These are phyloP conservation scores for Patella vulgata DNA, from an alignment of 1,140 invertebrate species.

Conservation along the genomic window DNA sequence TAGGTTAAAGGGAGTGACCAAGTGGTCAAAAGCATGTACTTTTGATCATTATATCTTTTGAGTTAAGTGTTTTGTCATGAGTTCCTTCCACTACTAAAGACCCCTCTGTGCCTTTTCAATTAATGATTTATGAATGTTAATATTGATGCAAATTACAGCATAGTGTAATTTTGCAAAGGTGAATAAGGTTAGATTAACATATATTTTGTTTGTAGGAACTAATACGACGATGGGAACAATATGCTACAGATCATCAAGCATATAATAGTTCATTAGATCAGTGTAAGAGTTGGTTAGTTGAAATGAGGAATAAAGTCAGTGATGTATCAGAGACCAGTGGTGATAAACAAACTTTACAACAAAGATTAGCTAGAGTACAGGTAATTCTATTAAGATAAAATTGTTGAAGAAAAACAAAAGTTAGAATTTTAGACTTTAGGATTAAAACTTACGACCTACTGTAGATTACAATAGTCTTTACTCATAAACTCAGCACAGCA, in stretches of 20 bases:
- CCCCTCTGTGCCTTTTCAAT: too few relatives aligned
- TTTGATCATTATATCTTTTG: too few relatives aligned
- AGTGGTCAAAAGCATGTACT: too few relatives aligned
- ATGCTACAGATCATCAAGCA: constrained; percentile 88
- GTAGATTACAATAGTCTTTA: constrained; percentile 8
- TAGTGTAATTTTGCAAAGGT: too few relatives aligned
- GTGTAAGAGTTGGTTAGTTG: constrained; percentile 84
- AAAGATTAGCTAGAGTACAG: constrained; percentile 51
- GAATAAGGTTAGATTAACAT: too few relatives aligned
- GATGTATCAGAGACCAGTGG: constrained; percentile 73
- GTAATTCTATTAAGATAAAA: constrained; percentile 23
- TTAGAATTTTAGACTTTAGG: too few relatives aligned
- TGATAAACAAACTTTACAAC: constrained; percentile 49
- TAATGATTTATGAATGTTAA: too few relatives aligned
- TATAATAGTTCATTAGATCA: constrained; percentile 84
- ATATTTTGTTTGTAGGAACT: constrained; percentile 78
- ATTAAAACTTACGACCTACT: too few relatives aligned
- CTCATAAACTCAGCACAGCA: neutral
- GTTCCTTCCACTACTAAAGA: too few relatives aligned
- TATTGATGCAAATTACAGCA: too few relatives aligned
- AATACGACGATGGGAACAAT: constrained; percentile 89
- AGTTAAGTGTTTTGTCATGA: too few relatives aligned
- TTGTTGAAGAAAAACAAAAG: neutral
- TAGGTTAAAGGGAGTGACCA: neutral
- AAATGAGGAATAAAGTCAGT: constrained; percentile 83